Evolutionary conservation across 1,140 invertebrate species (phyloP).

Genomic region (Andricus grossulariae): DNA sequence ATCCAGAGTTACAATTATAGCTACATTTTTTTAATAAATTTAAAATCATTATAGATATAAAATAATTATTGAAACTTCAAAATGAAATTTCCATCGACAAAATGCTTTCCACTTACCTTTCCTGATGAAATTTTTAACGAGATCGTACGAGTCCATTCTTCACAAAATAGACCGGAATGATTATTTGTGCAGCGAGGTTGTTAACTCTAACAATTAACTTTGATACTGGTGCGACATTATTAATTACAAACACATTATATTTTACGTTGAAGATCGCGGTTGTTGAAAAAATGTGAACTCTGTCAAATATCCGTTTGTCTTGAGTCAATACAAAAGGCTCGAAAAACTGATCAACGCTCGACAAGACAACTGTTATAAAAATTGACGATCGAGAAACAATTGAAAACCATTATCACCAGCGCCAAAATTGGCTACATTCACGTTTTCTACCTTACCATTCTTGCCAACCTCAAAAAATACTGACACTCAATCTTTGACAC

Average conservation of each 20-base stretch:
- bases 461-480: conserved; percentile 18
- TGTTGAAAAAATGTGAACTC: conserved; percentile 52
- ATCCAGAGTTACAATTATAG: too few species aligned
- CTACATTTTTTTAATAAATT: too few species aligned
- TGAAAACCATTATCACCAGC: conserved; percentile 1
- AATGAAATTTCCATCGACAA: background rate
- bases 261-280: conserved; percentile 43
- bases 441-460: background rate
- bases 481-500: background rate
- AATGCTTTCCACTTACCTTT: conserved; percentile 1
- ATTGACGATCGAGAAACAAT: conserved; percentile 14
- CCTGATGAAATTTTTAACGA: conserved; percentile 11
- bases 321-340: conserved; percentile 5
- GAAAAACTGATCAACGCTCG: background rate
- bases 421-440: background rate
- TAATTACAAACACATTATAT: background rate
- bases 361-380: conserved; percentile 11
- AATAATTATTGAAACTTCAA: too few species aligned
- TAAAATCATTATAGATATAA: too few species aligned
- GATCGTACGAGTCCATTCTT: conserved; percentile 4
- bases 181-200: background rate
- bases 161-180: background rate
- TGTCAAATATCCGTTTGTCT: conserved; percentile 36
- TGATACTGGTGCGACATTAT: background rate
- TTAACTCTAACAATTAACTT: background rate